Base-by-base conservation (phyloP, 2,888 invertebrate species). In the Netelia fuscicornis region DNA sequence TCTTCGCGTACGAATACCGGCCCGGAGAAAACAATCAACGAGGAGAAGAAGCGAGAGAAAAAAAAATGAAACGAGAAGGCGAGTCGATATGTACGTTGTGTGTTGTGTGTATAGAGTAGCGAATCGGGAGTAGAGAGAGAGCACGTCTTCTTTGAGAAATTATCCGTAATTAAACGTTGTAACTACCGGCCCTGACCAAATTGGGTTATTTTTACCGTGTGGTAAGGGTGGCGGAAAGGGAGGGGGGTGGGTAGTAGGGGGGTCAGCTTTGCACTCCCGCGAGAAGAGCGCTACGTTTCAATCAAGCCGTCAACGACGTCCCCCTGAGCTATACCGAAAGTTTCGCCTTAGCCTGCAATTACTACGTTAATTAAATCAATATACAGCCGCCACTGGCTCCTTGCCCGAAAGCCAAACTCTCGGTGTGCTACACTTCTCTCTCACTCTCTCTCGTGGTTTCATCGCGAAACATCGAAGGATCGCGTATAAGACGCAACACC, bases 181-280 rank as follows among this genome's bases (percentile, higher is more conserved):
- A 93, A 93, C 91, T 89, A 91, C 89, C 87, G 88, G 88, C 85
- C 6, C 89, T 87, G 89, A 87, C 88, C 85, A 92, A 93, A 93
- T 92, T 93, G 91, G 91, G 92, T 93, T 92, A 92, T 92, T 93
- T 93, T 92, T 92, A 91, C 90, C 44, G n/a, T n/a, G 89, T 90
- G 87, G 75, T 65, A 17, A 30, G 30, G 37, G 37, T 25, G 68
- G 62, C 9, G 42, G 37, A 17, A 30, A 17, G 20, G 8, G 13
- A 1, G 30, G 56, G 70, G 62, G n/a, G 20, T 0, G 20, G 20
- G 20, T 20, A 20, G 30, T 20, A 23, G 44, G 17, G 17, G 52
- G 9, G 30, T 23, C 30, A 48, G 54, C 48, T 42, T 74, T 60
- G 67, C 60, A 30, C 81, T 54, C 71, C 54, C n/a, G 75, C 75